Evolutionary conservation across 1,140 invertebrate genomes (phyloP).

Genomic region (Megalopta genalis): DNA sequence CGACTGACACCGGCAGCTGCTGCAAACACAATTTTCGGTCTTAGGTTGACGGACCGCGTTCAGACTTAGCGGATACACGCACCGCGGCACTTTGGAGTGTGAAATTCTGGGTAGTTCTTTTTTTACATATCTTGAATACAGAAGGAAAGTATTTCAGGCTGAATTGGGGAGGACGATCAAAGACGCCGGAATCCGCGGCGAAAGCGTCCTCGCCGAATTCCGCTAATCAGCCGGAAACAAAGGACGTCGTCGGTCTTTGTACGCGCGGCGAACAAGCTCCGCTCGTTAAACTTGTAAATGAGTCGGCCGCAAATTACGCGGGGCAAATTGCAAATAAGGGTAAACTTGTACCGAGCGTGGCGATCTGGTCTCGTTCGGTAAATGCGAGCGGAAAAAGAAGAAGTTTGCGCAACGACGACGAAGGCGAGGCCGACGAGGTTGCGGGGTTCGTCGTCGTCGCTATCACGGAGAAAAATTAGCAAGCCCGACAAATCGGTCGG

Average conservation of each 20-base stretch:
- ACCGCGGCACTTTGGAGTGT: too few species aligned
- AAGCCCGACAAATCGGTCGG: constrained; percentile 46
- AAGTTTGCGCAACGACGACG: too few species aligned
- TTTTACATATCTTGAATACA: too few species aligned
- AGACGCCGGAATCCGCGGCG: background rate
- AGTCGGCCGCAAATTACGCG: constrained; percentile 35
- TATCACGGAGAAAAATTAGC: constrained; percentile 41
- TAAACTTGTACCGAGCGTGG: background rate
- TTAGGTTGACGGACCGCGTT: too few species aligned
- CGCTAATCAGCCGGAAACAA: constrained; percentile 22
- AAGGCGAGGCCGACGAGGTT: background rate
- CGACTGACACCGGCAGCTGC: too few species aligned
- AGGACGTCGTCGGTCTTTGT: constrained; percentile 12
- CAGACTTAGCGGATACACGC: too few species aligned
- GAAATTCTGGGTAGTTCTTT: too few species aligned
- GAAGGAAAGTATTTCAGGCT: too few species aligned
- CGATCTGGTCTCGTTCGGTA: constrained; percentile 5
- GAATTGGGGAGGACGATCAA: background rate
- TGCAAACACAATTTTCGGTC: too few species aligned
- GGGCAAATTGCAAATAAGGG: constrained; percentile 27
- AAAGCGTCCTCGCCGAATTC: background rate
- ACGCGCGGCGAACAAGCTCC: background rate
- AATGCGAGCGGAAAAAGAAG: background rate
- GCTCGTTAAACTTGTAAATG: constrained; percentile 58
- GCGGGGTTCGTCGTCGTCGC: background rate